phyloP scores from a whole-genome alignment of 2,888 invertebrate species.

The Pristionchus fissidentatus region DNA sequence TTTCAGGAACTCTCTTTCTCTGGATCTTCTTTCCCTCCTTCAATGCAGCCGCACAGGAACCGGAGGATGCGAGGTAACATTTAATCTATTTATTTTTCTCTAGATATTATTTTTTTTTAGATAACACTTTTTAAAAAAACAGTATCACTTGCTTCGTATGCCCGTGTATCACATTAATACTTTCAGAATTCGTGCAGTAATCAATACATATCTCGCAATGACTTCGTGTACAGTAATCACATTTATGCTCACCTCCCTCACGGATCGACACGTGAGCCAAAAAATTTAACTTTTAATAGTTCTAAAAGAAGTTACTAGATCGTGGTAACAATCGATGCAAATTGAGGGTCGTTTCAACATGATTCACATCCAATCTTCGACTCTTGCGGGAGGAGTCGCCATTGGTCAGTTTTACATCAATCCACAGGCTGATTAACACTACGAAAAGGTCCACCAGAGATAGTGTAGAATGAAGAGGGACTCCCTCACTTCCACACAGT shows the following conservation, averaged over 20 bases:
- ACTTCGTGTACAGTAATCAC: conserved; percentile 85
- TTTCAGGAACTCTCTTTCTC: conserved; percentile 88
- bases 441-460: too few species aligned
- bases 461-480: too few species aligned
- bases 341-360: conserved; percentile 71
- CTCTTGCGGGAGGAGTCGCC: conserved; percentile 78
- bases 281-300: neutral
- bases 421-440: too few species aligned
- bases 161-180: neutral
- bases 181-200: conserved; percentile 82
- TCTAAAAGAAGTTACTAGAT: neutral
- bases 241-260: conserved; percentile 87
- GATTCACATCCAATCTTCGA: conserved; percentile 78
- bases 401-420: conserved; percentile 61
- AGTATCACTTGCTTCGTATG: neutral
- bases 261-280: conserved; percentile 77
- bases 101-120: neutral
- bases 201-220: conserved; percentile 93
- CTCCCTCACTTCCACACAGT: too few species aligned
- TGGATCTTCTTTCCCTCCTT: conserved; percentile 99
- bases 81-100: neutral
- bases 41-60: conserved; percentile 83
- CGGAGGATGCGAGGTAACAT: conserved; percentile 78
- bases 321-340: neutral
- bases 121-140: neutral